Evolutionary conservation across 1,140 invertebrate genomes (phyloP), one percentile per base, ranked within the genome.

Genomic region (Atopsyche davidsoni): DNA sequence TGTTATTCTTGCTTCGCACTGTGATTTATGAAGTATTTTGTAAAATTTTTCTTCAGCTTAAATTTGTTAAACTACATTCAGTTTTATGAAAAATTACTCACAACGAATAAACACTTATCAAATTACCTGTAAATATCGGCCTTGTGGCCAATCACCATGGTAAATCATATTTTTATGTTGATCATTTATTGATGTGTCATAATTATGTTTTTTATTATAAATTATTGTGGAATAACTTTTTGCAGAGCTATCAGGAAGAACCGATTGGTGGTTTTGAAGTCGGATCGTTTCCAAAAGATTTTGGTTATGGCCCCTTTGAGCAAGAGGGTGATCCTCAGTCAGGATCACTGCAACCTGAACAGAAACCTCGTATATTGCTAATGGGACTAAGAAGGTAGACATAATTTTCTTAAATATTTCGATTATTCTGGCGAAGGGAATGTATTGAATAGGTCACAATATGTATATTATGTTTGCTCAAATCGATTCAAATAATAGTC

Each of bases 371-470:
- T 60, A 96, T 98, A 61, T 69, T 98, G 19, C 73, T 98, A 22
- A 98, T 98, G 94, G 96, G 95, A 10, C 76, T 97, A 19, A 78
- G 93, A 65, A 86, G 92, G 89, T 91, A n/a, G n/a, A n/a, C n/a
- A n/a, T n/a, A n/a, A n/a, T n/a, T n/a, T n/a, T n/a, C n/a, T n/a
- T n/a, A n/a, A n/a, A n/a, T n/a, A n/a, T n/a, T n/a, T n/a, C n/a
- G n/a, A n/a, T n/a, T n/a, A n/a, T n/a, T n/a, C n/a, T n/a, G n/a
- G n/a, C n/a, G n/a, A n/a, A n/a, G n/a, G n/a, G n/a, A n/a, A n/a
- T n/a, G n/a, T n/a, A n/a, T n/a, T n/a, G n/a, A n/a, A n/a, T n/a
- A n/a, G n/a, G n/a, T n/a, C n/a, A n/a, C n/a, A n/a, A n/a, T n/a
- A n/a, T n/a, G n/a, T n/a, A n/a, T n/a, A n/a, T n/a, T n/a, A n/a